phyloP scores from a whole-genome alignment of 2,888 invertebrate species.

The Leucania comma region DNA sequence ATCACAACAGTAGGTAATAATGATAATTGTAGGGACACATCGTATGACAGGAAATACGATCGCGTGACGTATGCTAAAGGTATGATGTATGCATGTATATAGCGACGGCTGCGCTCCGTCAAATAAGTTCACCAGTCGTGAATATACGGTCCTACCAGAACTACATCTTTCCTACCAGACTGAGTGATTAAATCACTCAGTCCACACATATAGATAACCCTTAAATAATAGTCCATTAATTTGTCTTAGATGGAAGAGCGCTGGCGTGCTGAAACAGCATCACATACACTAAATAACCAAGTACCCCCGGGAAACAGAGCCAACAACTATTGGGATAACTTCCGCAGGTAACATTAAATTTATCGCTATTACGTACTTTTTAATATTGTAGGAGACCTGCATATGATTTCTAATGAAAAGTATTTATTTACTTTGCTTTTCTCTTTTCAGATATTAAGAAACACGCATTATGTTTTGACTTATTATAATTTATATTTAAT shows the following conservation, averaged over 20 bases:
- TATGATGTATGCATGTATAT: too few relatives aligned
- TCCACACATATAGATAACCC: too few relatives aligned
- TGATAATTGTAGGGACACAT: too few relatives aligned
- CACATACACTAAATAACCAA: conserved; percentile 95
- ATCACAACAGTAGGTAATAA: too few relatives aligned
- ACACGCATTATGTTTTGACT: conserved; percentile 61
- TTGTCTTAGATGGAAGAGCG: conserved; percentile 87
- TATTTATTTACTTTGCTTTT: conserved; percentile 68
- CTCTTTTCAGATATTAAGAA: conserved; percentile 86
- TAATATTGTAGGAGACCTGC: conserved; percentile 5
- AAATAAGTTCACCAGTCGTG: too few relatives aligned
- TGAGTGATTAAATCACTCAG: too few relatives aligned
- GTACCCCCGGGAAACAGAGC: conserved; percentile 97
- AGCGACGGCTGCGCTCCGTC: too few relatives aligned
- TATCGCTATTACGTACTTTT: conserved; percentile 4
- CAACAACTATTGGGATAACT: conserved; percentile 98
- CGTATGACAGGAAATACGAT: too few relatives aligned
- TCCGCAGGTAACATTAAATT: conserved; percentile 95
- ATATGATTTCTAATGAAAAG: conserved; percentile 51
- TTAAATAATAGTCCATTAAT: conserved; percentile 1
- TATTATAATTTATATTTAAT: conserved; percentile 61
- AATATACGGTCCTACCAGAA: too few relatives aligned
- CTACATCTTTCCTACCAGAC: too few relatives aligned
- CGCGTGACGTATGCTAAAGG: too few relatives aligned
- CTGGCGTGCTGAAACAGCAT: conserved; percentile 86